Conservation (phyloP, 2,888 invertebrate genomes). For the Dione vanillae region DNA sequence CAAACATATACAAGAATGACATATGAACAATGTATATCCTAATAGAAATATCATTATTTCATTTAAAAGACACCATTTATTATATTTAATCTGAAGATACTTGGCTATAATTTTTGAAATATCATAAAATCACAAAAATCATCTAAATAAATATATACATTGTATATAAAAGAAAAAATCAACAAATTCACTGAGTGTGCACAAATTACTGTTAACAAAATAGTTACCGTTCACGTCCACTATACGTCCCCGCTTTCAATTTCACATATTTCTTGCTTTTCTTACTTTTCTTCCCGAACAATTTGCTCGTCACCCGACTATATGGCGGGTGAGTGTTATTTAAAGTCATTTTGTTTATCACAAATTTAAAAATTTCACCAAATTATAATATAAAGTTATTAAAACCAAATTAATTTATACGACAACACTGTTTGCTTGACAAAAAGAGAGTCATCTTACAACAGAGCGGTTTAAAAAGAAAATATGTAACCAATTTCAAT, state of each 20-base stretch:
- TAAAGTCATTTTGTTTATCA: slow-evolving; percentile 64
- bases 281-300: slow-evolving; percentile 77
- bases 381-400: neutral
- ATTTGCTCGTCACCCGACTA: slow-evolving; percentile 67
- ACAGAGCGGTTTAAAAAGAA: slow-evolving; percentile 26
- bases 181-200: no score
- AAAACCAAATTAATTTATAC: slow-evolving; percentile 17
- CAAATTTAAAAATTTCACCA: slow-evolving; percentile 35
- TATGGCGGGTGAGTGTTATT: slow-evolving; percentile 67
- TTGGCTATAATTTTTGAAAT: no score
- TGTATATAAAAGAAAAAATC: no score
- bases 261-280: slow-evolving; percentile 70
- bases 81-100: no score
- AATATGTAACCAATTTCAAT: neutral
- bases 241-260: slow-evolving; percentile 69
- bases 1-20: no score
- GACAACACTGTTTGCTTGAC: slow-evolving; percentile 46
- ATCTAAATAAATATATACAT: no score
- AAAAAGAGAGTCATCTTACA: slow-evolving; percentile 48
- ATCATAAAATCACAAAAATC: no score
- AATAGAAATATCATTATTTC: no score
- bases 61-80: no score
- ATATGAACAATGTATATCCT: no score
- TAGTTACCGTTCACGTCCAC: slow-evolving; percentile 73
- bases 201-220: neutral